These are phyloP conservation scores for Atta cephalotes DNA, from an alignment of 1,140 invertebrate genomes.

Conservation along the genomic window DNA sequence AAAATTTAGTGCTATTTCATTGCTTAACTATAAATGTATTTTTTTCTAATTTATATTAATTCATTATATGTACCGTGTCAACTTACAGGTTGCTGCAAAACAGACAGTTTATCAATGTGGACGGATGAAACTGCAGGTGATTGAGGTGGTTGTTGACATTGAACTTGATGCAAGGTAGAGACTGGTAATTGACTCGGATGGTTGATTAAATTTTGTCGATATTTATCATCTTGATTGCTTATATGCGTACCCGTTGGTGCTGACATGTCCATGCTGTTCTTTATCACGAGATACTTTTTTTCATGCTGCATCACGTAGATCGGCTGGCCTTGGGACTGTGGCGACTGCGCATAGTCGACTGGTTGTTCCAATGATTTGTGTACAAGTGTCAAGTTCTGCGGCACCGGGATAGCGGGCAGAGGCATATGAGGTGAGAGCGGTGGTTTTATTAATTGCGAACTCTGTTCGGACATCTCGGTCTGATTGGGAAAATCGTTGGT, in stretches of 20 bases:
- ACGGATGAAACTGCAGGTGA: slow-evolving; percentile 80
- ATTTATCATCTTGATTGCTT: slow-evolving; percentile 81
- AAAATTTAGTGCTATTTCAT: too few relatives aligned
- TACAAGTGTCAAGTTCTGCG: slow-evolving; percentile 80
- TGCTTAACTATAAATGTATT: not conserved
- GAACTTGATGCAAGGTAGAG: slow-evolving; percentile 80
- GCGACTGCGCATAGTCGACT: slow-evolving; percentile 83
- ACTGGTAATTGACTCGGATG: slow-evolving; percentile 78
- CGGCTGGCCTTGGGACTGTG: slow-evolving; percentile 69
- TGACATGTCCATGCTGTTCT: slow-evolving; percentile 81
- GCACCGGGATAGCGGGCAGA: slow-evolving; percentile 70
- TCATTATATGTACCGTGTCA: not conserved
- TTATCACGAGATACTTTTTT: slow-evolving; percentile 84
- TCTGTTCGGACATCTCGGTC: slow-evolving; percentile 79
- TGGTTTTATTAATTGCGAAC: slow-evolving; percentile 79
- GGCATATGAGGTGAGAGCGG: slow-evolving; percentile 81
- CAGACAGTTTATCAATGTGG: slow-evolving; percentile 82
- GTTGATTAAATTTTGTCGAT: slow-evolving; percentile 81
- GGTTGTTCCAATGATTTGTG: slow-evolving; percentile 81
- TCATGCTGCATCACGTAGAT: slow-evolving; percentile 81
- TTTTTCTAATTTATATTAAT: not conserved
- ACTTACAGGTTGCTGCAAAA: slow-evolving; percentile 81
- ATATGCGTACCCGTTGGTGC: slow-evolving; percentile 72
- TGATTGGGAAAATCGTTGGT: slow-evolving; percentile 78
- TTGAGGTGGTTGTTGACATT: slow-evolving; percentile 81